Percentiles rank a stretch among this genome's conserved stretches.
Conservation (phyloP, 2,888 invertebrate genomes). For the Operophtera brumata region DNA sequence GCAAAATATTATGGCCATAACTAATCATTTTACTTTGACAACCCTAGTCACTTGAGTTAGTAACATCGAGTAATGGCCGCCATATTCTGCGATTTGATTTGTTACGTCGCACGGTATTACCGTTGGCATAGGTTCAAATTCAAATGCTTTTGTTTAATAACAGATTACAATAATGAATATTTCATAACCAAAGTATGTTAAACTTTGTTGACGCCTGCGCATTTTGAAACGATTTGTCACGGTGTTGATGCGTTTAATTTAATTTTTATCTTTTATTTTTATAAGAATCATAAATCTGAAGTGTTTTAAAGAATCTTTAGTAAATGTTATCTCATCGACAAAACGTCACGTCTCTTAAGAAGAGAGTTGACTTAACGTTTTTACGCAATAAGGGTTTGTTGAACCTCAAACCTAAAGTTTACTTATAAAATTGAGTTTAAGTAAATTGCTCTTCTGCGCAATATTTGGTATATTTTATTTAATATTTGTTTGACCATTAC, state of each 20-base stretch:
- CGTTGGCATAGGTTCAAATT: slow-evolving; percentile 42
- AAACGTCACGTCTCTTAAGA: no score
- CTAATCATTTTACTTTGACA: slow-evolving; percentile 21
- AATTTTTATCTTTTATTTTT: background rate
- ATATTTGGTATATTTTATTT: no score
- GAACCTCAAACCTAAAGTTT: slow-evolving; percentile 2
- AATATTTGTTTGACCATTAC: no score
- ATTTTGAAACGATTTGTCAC: slow-evolving; percentile 1
- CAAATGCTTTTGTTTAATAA: slow-evolving; percentile 39
- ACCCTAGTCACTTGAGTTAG: slow-evolving; percentile 40
- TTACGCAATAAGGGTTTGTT: background rate
- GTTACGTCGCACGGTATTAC: slow-evolving; percentile 35
- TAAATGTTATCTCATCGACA: no score
- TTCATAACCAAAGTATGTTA: background rate
- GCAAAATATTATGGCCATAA: slow-evolving; percentile 14
- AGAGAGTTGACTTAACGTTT: background rate
- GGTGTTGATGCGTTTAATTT: background rate
- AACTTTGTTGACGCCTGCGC: slow-evolving; percentile 10
- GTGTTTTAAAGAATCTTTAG: no score
- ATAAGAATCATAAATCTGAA: no score
- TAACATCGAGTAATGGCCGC: slow-evolving; percentile 37
- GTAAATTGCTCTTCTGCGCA: background rate
- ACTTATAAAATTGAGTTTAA: background rate
- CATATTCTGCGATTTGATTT: slow-evolving; percentile 46
- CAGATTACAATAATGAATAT: slow-evolving; percentile 31